Evolutionary conservation across 2,888 invertebrate species (phyloP).

Genomic region (Polymixis lichenea): DNA sequence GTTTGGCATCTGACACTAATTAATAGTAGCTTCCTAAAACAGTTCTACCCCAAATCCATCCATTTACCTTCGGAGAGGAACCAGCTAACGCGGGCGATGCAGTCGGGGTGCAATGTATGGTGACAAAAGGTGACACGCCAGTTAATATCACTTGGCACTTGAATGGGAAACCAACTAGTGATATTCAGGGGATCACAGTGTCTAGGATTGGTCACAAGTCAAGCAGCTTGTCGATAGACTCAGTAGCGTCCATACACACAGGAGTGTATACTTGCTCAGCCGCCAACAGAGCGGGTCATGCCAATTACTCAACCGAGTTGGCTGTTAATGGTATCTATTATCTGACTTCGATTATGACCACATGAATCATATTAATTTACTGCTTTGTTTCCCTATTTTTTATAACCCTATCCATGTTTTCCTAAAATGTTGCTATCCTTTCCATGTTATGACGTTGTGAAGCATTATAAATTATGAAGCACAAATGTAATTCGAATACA

Average conservation of each 20-base stretch:
- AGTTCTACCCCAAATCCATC: constrained; percentile 95
- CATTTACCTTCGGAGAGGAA: constrained; percentile 94
- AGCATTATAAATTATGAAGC: constrained; percentile 6
- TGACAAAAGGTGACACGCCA: constrained; percentile 95
- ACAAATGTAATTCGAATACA: constrained; percentile 1
- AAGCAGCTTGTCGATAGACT: constrained; percentile 93
- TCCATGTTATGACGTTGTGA: constrained; percentile 8
- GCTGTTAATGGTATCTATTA: constrained; percentile 92
- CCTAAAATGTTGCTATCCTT: constrained; percentile 30
- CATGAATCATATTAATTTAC: constrained; percentile 48
- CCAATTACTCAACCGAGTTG: constrained; percentile 92
- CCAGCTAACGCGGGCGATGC: constrained; percentile 94
- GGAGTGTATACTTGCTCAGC: constrained; percentile 94
- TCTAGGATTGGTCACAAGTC: constrained; percentile 91
- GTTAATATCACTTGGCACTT: constrained; percentile 94
- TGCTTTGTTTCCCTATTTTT: constrained; percentile 48
- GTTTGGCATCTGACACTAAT: constrained; percentile 55
- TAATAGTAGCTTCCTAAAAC: constrained; percentile 67
- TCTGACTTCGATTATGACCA: constrained; percentile 39
- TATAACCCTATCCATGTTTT: constrained; percentile 37
- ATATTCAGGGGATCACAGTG: constrained; percentile 90
- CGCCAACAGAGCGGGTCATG: constrained; percentile 92
- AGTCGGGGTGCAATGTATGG: constrained; percentile 94
- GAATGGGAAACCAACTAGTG: constrained; percentile 91
- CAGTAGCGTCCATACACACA: constrained; percentile 93